phyloP scores from a whole-genome alignment of 1,140 invertebrate genomes.

The Trichonephila inaurata region DNA sequence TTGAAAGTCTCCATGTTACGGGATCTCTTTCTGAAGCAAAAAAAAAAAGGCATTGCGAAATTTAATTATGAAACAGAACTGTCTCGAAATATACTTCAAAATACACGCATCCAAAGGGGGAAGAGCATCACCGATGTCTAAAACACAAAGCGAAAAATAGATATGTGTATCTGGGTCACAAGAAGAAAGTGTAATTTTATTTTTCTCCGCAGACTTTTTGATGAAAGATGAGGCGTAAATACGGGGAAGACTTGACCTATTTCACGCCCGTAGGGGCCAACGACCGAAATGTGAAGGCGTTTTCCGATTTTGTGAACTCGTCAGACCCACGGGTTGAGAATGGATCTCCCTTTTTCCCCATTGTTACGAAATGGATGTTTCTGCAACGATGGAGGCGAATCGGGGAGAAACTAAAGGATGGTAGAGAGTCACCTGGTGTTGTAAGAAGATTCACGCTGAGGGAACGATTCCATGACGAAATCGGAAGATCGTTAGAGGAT shows the following conservation, averaged over 20 bases:
- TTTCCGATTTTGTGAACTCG: neutral
- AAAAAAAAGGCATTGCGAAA: neutral
- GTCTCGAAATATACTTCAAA: neutral
- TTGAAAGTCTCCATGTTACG: neutral
- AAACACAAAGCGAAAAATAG: constrained; percentile 15
- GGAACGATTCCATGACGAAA: neutral
- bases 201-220: neutral
- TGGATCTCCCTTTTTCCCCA: neutral
- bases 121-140: neutral
- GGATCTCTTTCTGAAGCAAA: neutral
- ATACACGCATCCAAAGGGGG: neutral
- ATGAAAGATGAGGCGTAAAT: constrained; percentile 2
- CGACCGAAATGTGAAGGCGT: neutral
- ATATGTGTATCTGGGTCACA: constrained; percentile 13
- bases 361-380: neutral
- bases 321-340: neutral
- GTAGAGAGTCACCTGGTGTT: neutral
- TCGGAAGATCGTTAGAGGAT: neutral
- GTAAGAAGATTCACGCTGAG: neutral
- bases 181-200: neutral
- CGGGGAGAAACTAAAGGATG: neutral
- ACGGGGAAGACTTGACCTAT: constrained; percentile 16
- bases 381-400: neutral
- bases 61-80: neutral
- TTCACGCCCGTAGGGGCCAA: neutral